phyloP scores from a whole-genome alignment of 2,888 invertebrate genomes.

The Argyra leucocephala region DNA sequence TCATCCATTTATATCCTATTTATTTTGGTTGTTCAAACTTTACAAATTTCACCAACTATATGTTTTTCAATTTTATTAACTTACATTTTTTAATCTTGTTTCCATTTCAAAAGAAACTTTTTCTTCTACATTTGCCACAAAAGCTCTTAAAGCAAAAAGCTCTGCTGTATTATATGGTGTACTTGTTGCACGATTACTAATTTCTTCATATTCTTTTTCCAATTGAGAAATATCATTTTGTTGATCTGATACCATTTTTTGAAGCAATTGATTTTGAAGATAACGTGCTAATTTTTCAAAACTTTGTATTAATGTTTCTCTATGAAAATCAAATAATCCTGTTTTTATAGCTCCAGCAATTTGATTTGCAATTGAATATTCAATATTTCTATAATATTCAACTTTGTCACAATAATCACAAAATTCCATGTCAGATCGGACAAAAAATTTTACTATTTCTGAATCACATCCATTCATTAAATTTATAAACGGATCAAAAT shows the following conservation, averaged over 20 bases:
- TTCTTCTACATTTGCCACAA: conserved; percentile 64
- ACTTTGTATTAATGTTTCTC: conserved; percentile 64
- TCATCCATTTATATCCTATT: too few relatives aligned
- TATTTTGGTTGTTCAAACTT: too few relatives aligned
- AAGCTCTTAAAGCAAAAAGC: conserved; percentile 71
- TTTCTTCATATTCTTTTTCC: conserved; percentile 72
- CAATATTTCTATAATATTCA: conserved; percentile 53
- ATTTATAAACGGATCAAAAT: conserved; percentile 71
- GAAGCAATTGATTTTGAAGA: conserved; percentile 59
- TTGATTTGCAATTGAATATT: conserved; percentile 51
- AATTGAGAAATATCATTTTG: conserved; percentile 70
- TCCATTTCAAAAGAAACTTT: conserved; percentile 64
- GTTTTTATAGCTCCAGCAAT: conserved; percentile 55
- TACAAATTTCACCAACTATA: too few relatives aligned
- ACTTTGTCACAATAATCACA: conserved; percentile 55
- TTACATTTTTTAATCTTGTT: conserved; percentile 55
- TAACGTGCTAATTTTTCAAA: conserved; percentile 59
- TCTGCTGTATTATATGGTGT: conserved; percentile 76
- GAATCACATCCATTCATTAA: conserved; percentile 59
- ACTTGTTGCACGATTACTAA: conserved; percentile 67
- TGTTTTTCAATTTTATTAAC: too few relatives aligned
- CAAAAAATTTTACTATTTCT: conserved; percentile 55
- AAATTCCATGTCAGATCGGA: conserved; percentile 55
- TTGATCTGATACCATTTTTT: conserved; percentile 69
- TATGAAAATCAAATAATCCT: conserved; percentile 78